Evolutionary conservation across 2,113 vertebrate genomes (phyloP), one percentile per base, ranked within the genome.

Genomic region (Prochilodus magdalenae): DNA sequence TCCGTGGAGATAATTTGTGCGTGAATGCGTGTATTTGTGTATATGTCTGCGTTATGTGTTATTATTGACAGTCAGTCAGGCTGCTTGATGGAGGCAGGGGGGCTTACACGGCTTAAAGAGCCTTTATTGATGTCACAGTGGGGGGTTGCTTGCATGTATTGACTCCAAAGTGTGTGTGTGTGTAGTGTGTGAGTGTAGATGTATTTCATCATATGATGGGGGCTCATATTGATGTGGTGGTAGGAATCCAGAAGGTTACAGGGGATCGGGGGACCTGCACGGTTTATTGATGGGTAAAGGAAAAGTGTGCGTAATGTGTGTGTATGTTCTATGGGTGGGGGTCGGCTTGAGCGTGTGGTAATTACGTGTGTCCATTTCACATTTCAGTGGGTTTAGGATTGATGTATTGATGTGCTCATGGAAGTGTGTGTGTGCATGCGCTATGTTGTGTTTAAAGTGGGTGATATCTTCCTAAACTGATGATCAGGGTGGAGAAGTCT

Each of bases 61-160:
- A 20, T 24, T 83, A 80, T 86, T 77, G 81, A 75, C 81, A 83
- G 60, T 72, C 30, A 49, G 36, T 51, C 36, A n/a, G 77, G 30
- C 75, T 80, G 73, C 73, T 73, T 82, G 81, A 73, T 83, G 33
- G 27, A 76, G 6, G 81, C 59, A 33, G 76, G 47, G 57, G 69
- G 70, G 75, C 51, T 80, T 80, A 80, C 66, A 66, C 33, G 75
- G 77, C 82, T 83, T 86, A 86, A 86, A 86, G 77, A 73, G 76
- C 51, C 59, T n/a, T 80, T 83, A 83, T 77, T 86, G 81, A 86
- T 79, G 82, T 70, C 33, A 75, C 26, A 13, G 49, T 18, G 51
- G 51, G 80, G 79, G 36, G 27, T 26, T 30, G 30, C 29, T 24
- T 69, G 80, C 73, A 69, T 75, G 51, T 76, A 82, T 82, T 76